These are phyloP conservation scores for Epiblema foenella DNA, from an alignment of 2,888 invertebrate species.

Conservation along the genomic window DNA sequence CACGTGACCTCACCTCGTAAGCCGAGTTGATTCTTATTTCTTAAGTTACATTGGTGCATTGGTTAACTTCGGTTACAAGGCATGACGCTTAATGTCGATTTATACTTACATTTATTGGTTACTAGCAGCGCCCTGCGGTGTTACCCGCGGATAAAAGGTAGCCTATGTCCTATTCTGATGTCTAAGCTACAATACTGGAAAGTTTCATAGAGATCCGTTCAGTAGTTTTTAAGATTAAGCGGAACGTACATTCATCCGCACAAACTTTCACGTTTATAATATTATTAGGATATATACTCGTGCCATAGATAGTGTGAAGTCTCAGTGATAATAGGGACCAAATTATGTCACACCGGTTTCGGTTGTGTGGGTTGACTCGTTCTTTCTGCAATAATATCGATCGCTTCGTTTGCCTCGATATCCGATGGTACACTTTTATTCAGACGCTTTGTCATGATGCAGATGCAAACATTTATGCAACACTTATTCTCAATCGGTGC, in stretches of 20 bases:
- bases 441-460: slow-evolving; percentile 3
- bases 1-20: slow-evolving; percentile 9
- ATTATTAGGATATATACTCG: no score
- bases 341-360: slow-evolving; percentile 36
- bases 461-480: slow-evolving; percentile 11
- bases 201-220: no score
- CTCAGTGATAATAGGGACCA: slow-evolving; percentile 16
- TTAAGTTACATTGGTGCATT: slow-evolving; percentile 28
- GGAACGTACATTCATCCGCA: no score
- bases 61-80: slow-evolving; percentile 35
- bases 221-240: no score
- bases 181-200: no score
- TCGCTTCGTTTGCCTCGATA: slow-evolving; percentile 1
- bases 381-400: slow-evolving; percentile 18
- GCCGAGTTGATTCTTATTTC: slow-evolving; percentile 5
- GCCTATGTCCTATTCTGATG: no score
- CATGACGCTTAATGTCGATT: not conserved
- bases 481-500: not conserved
- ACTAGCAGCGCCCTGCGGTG: no score
- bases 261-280: no score
- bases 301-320: slow-evolving; percentile 20
- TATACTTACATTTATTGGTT: slow-evolving; percentile 3
- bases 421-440: not conserved
- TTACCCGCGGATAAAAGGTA: no score
- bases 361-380: slow-evolving; percentile 32